Percentiles rank a stretch among this genome's conserved stretches.
These are phyloP conservation scores for Stomatorhinus ivindoensis DNA, from an alignment of 2,113 vertebrate genomes.

Conservation along the genomic window DNA sequence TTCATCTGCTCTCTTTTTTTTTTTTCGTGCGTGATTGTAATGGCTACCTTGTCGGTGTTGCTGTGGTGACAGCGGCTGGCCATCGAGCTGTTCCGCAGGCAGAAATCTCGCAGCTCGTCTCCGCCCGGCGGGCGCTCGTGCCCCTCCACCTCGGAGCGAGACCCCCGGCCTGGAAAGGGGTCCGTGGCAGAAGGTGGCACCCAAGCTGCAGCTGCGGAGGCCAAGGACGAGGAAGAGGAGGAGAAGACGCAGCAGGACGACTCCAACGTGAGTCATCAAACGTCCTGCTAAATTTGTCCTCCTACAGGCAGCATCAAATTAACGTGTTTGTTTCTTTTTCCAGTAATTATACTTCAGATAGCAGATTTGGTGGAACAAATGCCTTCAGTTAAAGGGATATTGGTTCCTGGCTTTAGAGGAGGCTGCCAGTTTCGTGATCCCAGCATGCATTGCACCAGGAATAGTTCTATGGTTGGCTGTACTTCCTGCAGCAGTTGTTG, in stretches of 20 bases:
- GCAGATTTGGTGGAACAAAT: not conserved
- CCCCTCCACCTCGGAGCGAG: slow-evolving; percentile 61
- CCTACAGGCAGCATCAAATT: slow-evolving; percentile 6
- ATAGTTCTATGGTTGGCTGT: not conserved
- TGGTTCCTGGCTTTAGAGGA: not conserved
- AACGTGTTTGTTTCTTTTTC: not conserved
- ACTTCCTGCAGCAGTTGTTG: not conserved
- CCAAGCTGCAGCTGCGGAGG: slow-evolving; percentile 48
- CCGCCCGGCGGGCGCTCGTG: slow-evolving; percentile 78
- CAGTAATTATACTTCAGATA: slow-evolving; percentile 2
- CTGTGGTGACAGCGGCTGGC: slow-evolving; percentile 72
- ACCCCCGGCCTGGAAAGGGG: slow-evolving; percentile 63
- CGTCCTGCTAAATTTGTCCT: slow-evolving; percentile 9
- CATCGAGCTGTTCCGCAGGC: slow-evolving; percentile 86
- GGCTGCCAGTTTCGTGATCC: no score
- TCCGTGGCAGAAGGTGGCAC: slow-evolving; percentile 39
- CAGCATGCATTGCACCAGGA: not conserved
- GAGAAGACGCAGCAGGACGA: slow-evolving; percentile 83
- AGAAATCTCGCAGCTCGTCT: slow-evolving; percentile 83
- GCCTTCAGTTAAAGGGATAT: not conserved
- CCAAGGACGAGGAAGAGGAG: slow-evolving; percentile 73
- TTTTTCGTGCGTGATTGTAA: not conserved
- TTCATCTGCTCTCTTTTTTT: not conserved
- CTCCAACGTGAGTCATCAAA: slow-evolving; percentile 70
- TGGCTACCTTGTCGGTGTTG: slow-evolving; percentile 23